Evolutionary conservation across 2,797 vertebrate genomes (phyloP), one percentile per base, ranked within the genome.

Genomic region (Acestrorhynchus altus): DNA sequence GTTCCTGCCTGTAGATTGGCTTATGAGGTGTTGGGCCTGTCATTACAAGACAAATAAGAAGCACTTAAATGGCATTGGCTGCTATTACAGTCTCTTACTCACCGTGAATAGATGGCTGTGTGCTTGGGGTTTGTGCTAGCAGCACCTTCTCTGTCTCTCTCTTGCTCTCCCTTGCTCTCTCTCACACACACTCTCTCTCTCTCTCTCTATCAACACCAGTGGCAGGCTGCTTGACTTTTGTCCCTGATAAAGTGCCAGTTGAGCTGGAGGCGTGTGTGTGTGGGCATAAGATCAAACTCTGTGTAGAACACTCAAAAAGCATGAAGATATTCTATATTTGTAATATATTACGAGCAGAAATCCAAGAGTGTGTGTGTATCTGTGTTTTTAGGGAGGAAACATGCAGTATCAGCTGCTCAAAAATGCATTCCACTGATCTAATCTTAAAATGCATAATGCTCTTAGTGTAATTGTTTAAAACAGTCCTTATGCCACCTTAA

Each of bases 291-390:
- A 68, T 79, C 63, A 74, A 74, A 79, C 71, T 72, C 8, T 68
- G 72, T 78, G 28, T 83, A 78, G 84, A 88, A 84, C 83, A 80
- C 83, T 86, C 86, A 86, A 87, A 83, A 83, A 81, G 85, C 74
- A 88, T 80, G 31, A 71, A 83, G 40, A 71, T 86, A 84, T 82
- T 86, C 85, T 79, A 82, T 87, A 85, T 87, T 83, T 78, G 59
- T 28, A 15, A 18, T 40, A 47, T 22, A 57, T 76, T 73, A 75
- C 72, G 66, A 4, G 24, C 60, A 49, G 26, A 77, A 72, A 79
- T 82, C 59, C 68, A 18, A 18, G 51, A 59, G 31, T 57, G 8
- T 20, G 40, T 35, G 35, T 69, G n/a, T 57, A 22, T 28, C 11
- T 46, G 13, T 13, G 15, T 72, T 57, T 20, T 28, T 24, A 52